Percentiles rank a stretch among this genome's conserved stretches.
phyloP scores from a whole-genome alignment of 2,113 vertebrate species.

The Vulpes ferrilata region DNA sequence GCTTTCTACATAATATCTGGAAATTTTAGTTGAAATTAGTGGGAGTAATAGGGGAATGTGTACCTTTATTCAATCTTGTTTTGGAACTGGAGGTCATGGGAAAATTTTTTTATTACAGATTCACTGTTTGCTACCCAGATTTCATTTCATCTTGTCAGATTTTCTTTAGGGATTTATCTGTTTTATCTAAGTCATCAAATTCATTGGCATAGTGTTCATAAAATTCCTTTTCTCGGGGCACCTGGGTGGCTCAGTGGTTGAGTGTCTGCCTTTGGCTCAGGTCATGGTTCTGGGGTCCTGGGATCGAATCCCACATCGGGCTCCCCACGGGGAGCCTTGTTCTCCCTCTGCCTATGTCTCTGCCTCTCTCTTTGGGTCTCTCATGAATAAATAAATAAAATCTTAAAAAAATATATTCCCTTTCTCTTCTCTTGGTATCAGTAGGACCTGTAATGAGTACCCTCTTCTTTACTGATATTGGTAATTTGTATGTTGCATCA shows the following conservation, averaged over 20 bases:
- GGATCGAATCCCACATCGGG: too few species aligned
- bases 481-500: background rate
- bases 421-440: background rate
- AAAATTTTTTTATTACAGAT: background rate
- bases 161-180: background rate
- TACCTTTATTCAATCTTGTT: background rate
- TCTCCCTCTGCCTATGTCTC: too few species aligned
- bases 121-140: background rate
- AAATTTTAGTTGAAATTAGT: background rate
- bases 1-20: background rate
- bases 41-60: background rate
- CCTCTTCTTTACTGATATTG: background rate
- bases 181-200: background rate
- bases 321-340: too few species aligned
- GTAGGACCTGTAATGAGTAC: background rate
- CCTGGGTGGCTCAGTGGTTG: too few species aligned
- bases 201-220: background rate
- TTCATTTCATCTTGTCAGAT: background rate
- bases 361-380: too few species aligned
- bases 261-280: too few species aligned
- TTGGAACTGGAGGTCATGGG: background rate
- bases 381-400: too few species aligned
- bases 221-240: background rate
- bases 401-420: background rate
- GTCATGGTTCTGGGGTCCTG: too few species aligned